A percentile compares a stretch with the other conserved stretches of the same genome.
Evolutionary conservation across 2,113 vertebrate genomes (phyloP).

Genomic region (Podarcis muralis): DNA sequence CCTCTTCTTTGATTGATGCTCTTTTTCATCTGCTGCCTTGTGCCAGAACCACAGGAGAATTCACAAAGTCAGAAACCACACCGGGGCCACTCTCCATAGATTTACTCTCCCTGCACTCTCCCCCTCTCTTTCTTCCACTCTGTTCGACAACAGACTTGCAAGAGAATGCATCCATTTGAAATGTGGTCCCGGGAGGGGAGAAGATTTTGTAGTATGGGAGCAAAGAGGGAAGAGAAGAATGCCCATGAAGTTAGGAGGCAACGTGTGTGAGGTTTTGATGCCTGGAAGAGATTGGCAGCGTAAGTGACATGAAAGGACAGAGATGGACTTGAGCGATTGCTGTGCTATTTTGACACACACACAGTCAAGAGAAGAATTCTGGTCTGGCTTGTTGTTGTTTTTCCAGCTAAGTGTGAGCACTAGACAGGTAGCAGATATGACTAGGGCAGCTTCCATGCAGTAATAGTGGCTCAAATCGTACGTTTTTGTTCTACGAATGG

Average conservation of each 20-base stretch:
- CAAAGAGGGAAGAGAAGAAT: neutral
- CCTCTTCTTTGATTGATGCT: neutral
- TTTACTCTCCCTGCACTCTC: neutral
- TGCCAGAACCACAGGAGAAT: neutral
- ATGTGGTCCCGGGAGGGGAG: neutral
- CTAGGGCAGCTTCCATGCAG: neutral
- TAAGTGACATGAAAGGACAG: neutral
- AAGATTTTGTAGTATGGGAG: neutral
- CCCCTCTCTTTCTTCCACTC: neutral
- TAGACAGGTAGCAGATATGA: neutral
- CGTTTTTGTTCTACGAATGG: neutral
- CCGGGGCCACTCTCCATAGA: neutral
- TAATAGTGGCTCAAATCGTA: neutral
- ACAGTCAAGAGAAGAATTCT: neutral
- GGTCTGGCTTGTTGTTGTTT: neutral
- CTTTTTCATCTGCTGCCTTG: neutral
- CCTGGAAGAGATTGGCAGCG: too few species aligned
- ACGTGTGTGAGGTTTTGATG: neutral
- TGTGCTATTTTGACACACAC: neutral
- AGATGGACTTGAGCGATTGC: neutral
- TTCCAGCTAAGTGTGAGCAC: neutral
- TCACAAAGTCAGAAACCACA: neutral
- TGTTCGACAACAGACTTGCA: neutral
- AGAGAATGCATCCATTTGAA: slow-evolving; percentile 8
- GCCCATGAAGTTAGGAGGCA: neutral